Evolutionary conservation across 1,140 invertebrate genomes (phyloP).

Genomic region (Geopemphigus sp.): DNA sequence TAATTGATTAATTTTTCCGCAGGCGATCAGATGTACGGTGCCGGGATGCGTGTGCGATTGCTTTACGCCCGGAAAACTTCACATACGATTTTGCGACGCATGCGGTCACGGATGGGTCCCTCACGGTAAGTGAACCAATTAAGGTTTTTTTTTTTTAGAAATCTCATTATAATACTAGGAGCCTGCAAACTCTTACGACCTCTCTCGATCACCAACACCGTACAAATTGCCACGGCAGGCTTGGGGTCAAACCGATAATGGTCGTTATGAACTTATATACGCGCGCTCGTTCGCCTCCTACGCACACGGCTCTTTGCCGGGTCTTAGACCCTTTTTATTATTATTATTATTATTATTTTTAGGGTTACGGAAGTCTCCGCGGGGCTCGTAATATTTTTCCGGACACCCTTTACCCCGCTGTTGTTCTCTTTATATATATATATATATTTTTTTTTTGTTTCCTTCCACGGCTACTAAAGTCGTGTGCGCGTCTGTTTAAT

Average conservation of each 20-base stretch:
- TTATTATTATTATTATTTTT: conserved; percentile 44
- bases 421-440: background rate
- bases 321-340: conserved; percentile 27
- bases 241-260: conserved; percentile 42
- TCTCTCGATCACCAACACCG: background rate
- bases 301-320: background rate
- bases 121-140: conserved; percentile 65
- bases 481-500: conserved; percentile 45
- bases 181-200: background rate
- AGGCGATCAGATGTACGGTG: conserved; percentile 73
- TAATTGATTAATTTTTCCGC: conserved; percentile 55
- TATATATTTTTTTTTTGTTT: conserved; percentile 1
- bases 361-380: conserved; percentile 39
- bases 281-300: background rate
- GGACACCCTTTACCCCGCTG: conserved; percentile 27
- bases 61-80: conserved; percentile 70
- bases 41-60: conserved; percentile 71
- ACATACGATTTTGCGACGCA: conserved; percentile 69
- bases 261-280: conserved; percentile 6
- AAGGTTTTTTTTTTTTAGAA: conserved; percentile 12
- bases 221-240: background rate
- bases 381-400: conserved; percentile 37
- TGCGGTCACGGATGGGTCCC: conserved; percentile 77
- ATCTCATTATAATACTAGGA: conserved; percentile 19
- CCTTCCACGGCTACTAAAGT: conserved; percentile 1